These are phyloP conservation scores for Pterocles gutturalis DNA, from an alignment of 2,113 vertebrate genomes.

Conservation along the genomic window DNA sequence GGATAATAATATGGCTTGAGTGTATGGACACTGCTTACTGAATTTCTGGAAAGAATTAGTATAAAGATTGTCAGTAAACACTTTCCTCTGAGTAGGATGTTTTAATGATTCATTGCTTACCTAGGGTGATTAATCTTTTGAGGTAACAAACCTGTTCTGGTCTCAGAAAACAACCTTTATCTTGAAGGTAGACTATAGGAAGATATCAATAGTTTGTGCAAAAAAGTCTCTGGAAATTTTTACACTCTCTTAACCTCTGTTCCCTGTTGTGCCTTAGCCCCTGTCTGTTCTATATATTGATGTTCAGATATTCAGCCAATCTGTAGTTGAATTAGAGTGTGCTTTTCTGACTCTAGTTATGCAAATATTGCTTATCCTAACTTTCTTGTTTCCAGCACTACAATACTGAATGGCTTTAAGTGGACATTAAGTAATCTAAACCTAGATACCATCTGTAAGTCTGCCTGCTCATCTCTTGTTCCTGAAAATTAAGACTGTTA, in stretches of 20 bases:
- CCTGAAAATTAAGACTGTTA: neutral
- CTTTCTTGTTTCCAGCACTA: neutral
- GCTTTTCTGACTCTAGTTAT: neutral
- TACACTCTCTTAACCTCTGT: neutral
- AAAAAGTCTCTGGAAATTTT: neutral
- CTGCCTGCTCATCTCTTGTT: neutral
- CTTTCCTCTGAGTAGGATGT: neutral
- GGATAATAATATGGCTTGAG: neutral
- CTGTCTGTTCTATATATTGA: neutral
- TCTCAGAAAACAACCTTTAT: neutral
- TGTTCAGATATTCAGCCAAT: neutral
- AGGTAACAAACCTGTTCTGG: neutral
- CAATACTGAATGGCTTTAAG: neutral
- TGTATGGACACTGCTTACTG: neutral
- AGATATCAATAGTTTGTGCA: neutral
- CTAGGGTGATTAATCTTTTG: neutral
- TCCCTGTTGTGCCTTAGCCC: neutral
- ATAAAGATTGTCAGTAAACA: neutral
- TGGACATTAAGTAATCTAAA: neutral
- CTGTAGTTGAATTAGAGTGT: neutral
- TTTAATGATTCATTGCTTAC: neutral
- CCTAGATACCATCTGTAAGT: neutral
- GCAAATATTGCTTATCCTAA: neutral
- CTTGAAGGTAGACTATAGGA: neutral
- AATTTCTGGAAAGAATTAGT: neutral